Evolutionary conservation across 2,797 vertebrate species (phyloP), one percentile per base, ranked within the genome.

Genomic region (Urocyon cinereoargenteus): DNA sequence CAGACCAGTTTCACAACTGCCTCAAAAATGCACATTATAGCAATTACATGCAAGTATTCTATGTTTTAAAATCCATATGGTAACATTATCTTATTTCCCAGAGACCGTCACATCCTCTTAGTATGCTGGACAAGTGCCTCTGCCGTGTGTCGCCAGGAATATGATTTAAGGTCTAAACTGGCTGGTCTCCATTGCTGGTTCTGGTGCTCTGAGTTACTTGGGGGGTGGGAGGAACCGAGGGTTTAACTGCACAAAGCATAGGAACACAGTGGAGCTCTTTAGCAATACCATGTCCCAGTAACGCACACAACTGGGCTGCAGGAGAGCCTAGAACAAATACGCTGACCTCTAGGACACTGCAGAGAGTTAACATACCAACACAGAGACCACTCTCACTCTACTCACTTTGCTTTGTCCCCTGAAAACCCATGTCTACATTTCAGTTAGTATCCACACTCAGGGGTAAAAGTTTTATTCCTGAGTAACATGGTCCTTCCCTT

Each of bases 1-100:
- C 95, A 92, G 15, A 19, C 8, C 81, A 95, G 95, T 91, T 87
- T 98, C 89, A 97, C 90, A 96, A 96, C 0, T 19, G 86, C 97
- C 98, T 96, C 62, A 64, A 94, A 97, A 59, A 89, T 81, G 90
- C 86, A 90, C 94, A 85, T 28, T 61, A 90, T 2, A 97, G 93
- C 88, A 92, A 88, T 59, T 21, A 78, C 97, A 97, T 97, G 97
- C 97, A 96, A 83, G 31, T 55, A 34, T 16, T 79, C 2, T 19
- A 83, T 12, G 84, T 93, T 68, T 31, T 51, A 45, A 96, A 94
- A 49, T 26, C 49, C 84, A 66, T 2, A n/a, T 1, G 62, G 49
- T 83, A 88, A 77, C 75, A 26, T 26, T 18, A 34, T 51, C 55
- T 61, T 19, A 57, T n/a, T 95, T 95, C 89, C 86, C 61, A 81